Percentiles rank a stretch among this genome's conserved stretches.
These are phyloP conservation scores for Phalacrocorax pelagicus DNA, from an alignment of 2,113 vertebrate species.

Conservation along the genomic window DNA sequence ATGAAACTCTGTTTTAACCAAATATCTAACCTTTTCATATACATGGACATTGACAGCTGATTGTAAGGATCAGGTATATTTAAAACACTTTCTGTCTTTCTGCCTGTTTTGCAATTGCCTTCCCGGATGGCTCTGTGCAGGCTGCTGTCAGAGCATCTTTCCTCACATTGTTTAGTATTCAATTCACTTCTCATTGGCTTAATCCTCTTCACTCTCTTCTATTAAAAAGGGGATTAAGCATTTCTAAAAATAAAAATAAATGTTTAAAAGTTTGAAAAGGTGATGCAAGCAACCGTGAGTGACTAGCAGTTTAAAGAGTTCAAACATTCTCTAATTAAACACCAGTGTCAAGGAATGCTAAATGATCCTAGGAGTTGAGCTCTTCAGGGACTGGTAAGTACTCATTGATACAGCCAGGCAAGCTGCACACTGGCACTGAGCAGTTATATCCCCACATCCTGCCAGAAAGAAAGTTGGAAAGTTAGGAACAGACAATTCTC, in stretches of 20 bases:
- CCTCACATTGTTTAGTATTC: conserved; percentile 67
- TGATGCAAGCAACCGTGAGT: conserved; percentile 38
- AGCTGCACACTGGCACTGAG: not conserved
- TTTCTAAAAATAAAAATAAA: conserved; percentile 68
- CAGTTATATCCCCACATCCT: not conserved
- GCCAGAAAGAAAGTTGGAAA: not conserved
- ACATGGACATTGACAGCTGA: not conserved
- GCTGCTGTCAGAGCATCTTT: conserved; percentile 29
- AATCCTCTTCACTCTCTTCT: conserved; percentile 70
- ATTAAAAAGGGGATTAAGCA: conserved; percentile 73
- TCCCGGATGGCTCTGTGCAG: not conserved
- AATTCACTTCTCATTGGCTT: conserved; percentile 49
- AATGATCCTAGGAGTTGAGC: not conserved
- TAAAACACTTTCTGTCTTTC: not conserved
- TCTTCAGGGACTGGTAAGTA: not conserved
- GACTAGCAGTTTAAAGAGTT: conserved; percentile 31
- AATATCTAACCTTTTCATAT: not conserved
- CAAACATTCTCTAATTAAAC: conserved; percentile 49
- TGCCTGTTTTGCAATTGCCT: not conserved
- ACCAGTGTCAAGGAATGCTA: not conserved
- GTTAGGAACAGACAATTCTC: not conserved
- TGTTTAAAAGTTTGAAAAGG: conserved; percentile 62
- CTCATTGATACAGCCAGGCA: not conserved
- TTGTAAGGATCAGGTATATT: not conserved
- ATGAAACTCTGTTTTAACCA: not conserved